These are phyloP conservation scores for Philereme transversata DNA, from an alignment of 2,888 invertebrate species.

Conservation along the genomic window DNA sequence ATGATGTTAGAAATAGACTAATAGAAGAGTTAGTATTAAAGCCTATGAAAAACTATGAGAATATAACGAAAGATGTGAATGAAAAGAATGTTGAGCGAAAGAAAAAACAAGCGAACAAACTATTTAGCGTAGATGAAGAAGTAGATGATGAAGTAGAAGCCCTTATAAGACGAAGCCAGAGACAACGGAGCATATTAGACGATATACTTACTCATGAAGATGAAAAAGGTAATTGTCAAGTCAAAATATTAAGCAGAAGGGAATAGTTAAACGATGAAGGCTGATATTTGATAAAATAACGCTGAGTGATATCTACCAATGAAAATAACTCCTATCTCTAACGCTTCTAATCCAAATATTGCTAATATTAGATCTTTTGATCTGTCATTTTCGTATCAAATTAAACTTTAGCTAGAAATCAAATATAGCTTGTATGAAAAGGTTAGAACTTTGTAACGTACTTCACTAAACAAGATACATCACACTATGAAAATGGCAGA, in stretches of 20 bases:
- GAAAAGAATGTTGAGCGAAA: constrained; percentile 71
- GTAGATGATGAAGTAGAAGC: constrained; percentile 86
- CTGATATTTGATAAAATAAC: constrained; percentile 70
- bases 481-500: constrained; percentile 44
- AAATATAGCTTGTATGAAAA: too few relatives aligned
- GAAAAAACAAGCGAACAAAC: constrained; percentile 56
- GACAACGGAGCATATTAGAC: constrained; percentile 88
- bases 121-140: constrained; percentile 76
- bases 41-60: constrained; percentile 62
- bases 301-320: constrained; percentile 67
- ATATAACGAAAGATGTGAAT: constrained; percentile 69
- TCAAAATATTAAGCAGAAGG: constrained; percentile 58
- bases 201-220: constrained; percentile 87
- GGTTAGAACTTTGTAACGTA: too few relatives aligned
- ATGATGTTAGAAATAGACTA: constrained; percentile 72
- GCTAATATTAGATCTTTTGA: constrained; percentile 50
- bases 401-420: background rate
- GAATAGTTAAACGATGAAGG: constrained; percentile 51
- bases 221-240: constrained; percentile 79
- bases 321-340: constrained; percentile 53
- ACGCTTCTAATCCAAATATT: constrained; percentile 59
- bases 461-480: too few relatives aligned
- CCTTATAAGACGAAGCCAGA: constrained; percentile 86
- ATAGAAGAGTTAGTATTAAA: constrained; percentile 74
- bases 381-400: constrained; percentile 46